A percentile compares a stretch with the other conserved stretches of the same genome.
phyloP scores from a whole-genome alignment of 2,888 invertebrate species.

The Hirtodrosophila confusa region DNA sequence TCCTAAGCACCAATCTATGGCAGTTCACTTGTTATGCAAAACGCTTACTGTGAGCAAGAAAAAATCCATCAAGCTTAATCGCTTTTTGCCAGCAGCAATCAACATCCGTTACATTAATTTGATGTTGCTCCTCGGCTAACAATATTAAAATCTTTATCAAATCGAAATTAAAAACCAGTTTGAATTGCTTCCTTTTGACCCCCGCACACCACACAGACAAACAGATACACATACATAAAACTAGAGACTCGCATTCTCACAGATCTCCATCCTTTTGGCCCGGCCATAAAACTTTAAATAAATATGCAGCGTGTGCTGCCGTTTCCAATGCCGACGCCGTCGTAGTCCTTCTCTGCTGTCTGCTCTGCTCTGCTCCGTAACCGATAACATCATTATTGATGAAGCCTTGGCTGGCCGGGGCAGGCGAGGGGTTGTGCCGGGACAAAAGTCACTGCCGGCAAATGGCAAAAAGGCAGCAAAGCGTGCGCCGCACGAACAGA shows the following conservation, averaged over 20 bases:
- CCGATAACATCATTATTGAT: conserved; percentile 77
- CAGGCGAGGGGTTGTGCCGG: conserved; percentile 30
- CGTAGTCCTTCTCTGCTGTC: conserved; percentile 48
- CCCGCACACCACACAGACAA: background rate
- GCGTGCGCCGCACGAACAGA: conserved; percentile 64
- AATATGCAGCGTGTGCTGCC: conserved; percentile 72
- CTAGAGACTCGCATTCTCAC: conserved; percentile 22
- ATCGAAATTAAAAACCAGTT: conserved; percentile 76
- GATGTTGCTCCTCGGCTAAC: conserved; percentile 58
- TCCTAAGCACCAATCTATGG: too few relatives aligned
- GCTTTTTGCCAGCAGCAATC: conserved; percentile 57
- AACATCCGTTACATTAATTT: conserved; percentile 72
- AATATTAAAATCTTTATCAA: conserved; percentile 77
- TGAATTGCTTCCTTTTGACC: conserved; percentile 66
- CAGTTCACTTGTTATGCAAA: background rate
- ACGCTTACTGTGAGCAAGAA: background rate
- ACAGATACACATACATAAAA: conserved; percentile 5
- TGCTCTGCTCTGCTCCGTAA: conserved; percentile 67
- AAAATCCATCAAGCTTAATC: conserved; percentile 54
- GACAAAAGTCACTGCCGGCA: conserved; percentile 61
- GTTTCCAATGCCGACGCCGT: conserved; percentile 30
- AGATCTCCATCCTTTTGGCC: conserved; percentile 49
- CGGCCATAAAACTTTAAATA: conserved; percentile 74
- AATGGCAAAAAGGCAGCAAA: conserved; percentile 68
- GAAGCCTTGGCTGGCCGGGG: conserved; percentile 57